Percentiles rank a stretch among this genome's conserved stretches.
phyloP scores from a whole-genome alignment of 2,797 vertebrate species.

The Chromis chromis region DNA sequence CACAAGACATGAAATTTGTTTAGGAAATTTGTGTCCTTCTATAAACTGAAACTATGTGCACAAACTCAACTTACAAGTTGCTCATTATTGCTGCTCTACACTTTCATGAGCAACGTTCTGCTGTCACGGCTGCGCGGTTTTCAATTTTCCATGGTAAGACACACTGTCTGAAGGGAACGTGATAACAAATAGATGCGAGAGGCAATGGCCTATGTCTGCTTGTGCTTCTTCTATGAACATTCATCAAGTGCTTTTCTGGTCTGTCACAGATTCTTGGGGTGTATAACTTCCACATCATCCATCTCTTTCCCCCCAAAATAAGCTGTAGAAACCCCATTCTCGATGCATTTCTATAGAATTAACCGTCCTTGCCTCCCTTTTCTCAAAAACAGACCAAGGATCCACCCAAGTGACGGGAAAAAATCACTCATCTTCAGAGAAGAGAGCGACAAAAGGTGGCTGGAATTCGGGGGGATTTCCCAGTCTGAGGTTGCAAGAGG shows the following conservation, averaged over 20 bases:
- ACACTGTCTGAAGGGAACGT: constrained; percentile 56
- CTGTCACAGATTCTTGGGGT: constrained; percentile 42
- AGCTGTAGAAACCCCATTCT: constrained; percentile 11
- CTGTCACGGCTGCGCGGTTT: constrained; percentile 64
- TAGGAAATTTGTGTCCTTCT: constrained; percentile 34
- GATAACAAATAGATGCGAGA: constrained; percentile 68
- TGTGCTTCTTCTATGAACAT: constrained; percentile 51
- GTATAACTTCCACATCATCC: constrained; percentile 46
- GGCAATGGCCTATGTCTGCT: constrained; percentile 52
- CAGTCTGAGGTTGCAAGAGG: constrained; percentile 70
- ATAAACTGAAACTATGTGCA: constrained; percentile 42
- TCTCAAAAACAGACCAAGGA: constrained; percentile 35
- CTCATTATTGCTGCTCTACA: constrained; percentile 57
- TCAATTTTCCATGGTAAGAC: constrained; percentile 72
- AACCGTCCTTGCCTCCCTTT: constrained; percentile 15
- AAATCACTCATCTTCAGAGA: constrained; percentile 59
- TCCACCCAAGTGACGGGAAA: constrained; percentile 59
- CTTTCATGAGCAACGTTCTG: constrained; percentile 56
- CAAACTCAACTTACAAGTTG: constrained; percentile 49
- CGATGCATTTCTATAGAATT: constrained; percentile 8
- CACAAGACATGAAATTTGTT: constrained; percentile 55
- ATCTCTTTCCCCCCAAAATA: constrained; percentile 16
- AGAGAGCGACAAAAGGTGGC: constrained; percentile 67
- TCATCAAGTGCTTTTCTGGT: constrained; percentile 66
- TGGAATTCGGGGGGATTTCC: constrained; percentile 81